These are phyloP conservation scores for Ochotona princeps DNA, from an alignment of 2,113 vertebrate genomes.

Conservation along the genomic window DNA sequence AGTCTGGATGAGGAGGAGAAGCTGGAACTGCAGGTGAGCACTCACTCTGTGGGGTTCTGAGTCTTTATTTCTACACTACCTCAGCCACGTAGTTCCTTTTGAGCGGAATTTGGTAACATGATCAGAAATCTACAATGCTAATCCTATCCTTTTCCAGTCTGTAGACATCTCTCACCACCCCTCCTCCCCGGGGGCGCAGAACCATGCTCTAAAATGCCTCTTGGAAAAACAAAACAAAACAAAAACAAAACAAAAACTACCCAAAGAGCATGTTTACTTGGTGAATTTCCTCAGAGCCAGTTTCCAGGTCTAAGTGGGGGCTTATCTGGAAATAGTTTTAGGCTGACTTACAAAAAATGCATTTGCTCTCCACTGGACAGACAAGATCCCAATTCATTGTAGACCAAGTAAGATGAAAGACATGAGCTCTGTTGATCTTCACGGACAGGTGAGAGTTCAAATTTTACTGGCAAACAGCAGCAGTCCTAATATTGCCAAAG, in stretches of 20 bases:
- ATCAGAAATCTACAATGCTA: background rate
- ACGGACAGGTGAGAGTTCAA: background rate
- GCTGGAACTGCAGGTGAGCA: slow-evolving; percentile 86
- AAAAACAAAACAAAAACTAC: background rate
- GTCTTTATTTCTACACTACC: background rate
- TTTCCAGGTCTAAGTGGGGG: background rate
- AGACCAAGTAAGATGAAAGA: background rate
- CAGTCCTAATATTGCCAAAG: background rate
- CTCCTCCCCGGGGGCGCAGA: background rate
- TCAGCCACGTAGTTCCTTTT: background rate
- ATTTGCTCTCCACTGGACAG: background rate
- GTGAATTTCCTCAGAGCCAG: background rate
- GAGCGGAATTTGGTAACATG: background rate
- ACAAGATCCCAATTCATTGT: background rate
- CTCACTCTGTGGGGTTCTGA: too few species aligned
- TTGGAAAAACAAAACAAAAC: background rate
- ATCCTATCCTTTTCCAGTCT: background rate
- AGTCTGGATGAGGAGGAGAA: slow-evolving; percentile 89
- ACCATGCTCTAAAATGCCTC: background rate
- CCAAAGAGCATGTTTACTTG: background rate
- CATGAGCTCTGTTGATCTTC: background rate
- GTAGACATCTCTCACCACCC: background rate
- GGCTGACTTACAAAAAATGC: background rate
- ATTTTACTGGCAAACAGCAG: background rate
- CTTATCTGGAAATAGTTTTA: background rate